A percentile compares a stretch with the other conserved stretches of the same genome.
Conservation (phyloP, 2,888 invertebrate species). For the Vesta saturnalis region DNA sequence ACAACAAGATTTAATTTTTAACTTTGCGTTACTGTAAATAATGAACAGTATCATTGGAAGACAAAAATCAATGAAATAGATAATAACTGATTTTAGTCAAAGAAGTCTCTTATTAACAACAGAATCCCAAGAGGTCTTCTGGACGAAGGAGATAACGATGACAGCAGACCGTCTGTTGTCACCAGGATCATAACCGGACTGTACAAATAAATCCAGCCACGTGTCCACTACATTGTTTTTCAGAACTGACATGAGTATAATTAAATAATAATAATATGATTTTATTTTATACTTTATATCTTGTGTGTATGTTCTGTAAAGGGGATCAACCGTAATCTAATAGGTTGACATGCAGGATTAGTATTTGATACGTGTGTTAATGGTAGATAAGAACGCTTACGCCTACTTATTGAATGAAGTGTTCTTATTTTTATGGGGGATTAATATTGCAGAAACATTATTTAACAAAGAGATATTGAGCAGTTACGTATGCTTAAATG, state of each 20-base stretch:
- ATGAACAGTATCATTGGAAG: too few relatives aligned
- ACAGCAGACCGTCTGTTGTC: slow-evolving; percentile 45
- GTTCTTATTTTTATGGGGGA: not conserved
- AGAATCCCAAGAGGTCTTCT: slow-evolving; percentile 38
- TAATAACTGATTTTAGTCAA: not conserved
- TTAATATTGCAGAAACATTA: too few relatives aligned
- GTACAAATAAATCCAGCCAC: slow-evolving; percentile 21
- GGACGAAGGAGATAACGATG: slow-evolving; percentile 48
- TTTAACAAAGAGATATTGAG: too few relatives aligned
- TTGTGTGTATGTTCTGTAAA: not conserved
- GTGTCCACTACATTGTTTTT: slow-evolving; percentile 12
- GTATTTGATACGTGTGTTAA: slow-evolving; percentile 27
- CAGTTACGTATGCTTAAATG: too few relatives aligned
- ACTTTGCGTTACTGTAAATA: too few relatives aligned
- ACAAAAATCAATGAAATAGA: not conserved
- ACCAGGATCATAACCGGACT: slow-evolving; percentile 30
- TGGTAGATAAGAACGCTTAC: slow-evolving; percentile 22
- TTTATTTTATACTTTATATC: not conserved
- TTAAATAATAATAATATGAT: not conserved
- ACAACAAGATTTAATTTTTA: too few relatives aligned
- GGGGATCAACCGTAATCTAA: slow-evolving; percentile 19
- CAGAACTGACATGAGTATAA: slow-evolving; percentile 10
- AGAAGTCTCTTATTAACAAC: slow-evolving; percentile 21
- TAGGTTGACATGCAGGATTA: slow-evolving; percentile 29
- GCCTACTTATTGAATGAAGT: slow-evolving; percentile 20